A percentile compares a stretch with the other conserved stretches of the same genome.
Evolutionary conservation across 1,140 invertebrate species (phyloP).

Genomic region (Aphaenogaster rudis): DNA sequence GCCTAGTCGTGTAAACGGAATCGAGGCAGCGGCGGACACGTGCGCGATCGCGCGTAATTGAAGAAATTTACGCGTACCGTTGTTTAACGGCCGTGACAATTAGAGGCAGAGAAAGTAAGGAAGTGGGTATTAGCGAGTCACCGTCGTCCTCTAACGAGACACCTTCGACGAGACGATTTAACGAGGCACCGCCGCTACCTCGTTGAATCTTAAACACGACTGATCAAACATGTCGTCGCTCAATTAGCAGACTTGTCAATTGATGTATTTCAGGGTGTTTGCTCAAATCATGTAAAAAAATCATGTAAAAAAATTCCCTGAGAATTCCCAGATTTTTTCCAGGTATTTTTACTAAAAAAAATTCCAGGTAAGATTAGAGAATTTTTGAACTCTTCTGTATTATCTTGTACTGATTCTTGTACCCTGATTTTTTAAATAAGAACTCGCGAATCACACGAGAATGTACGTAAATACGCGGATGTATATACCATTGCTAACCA

Average conservation of each 20-base stretch:
- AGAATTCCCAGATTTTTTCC: too few species aligned
- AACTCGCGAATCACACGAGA: too few species aligned
- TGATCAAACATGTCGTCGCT: conserved; percentile 41
- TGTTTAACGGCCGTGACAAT: conserved; percentile 37
- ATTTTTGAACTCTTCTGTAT: too few species aligned
- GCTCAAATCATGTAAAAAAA: too few species aligned
- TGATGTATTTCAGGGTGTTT: not conserved
- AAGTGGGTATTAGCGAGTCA: conserved; percentile 27
- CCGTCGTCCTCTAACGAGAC: conserved; percentile 38
- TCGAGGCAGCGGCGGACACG: not conserved
- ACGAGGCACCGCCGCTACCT: conserved; percentile 32
- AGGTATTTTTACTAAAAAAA: too few species aligned
- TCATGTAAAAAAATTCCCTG: too few species aligned
- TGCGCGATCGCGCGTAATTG: conserved; percentile 40
- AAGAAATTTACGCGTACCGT: conserved; percentile 34
- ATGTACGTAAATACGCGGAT: too few species aligned
- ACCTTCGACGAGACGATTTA: conserved; percentile 46
- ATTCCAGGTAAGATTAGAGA: too few species aligned
- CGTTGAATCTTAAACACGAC: conserved; percentile 23
- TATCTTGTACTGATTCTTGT: too few species aligned
- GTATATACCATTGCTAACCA: too few species aligned
- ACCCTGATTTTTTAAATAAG: too few species aligned
- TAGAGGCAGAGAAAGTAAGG: conserved; percentile 56
- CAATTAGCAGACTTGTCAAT: conserved; percentile 60
- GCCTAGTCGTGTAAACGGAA: not conserved